These are phyloP conservation scores for Garrulus glandarius DNA, from an alignment of 2,797 vertebrate species.

Conservation along the genomic window DNA sequence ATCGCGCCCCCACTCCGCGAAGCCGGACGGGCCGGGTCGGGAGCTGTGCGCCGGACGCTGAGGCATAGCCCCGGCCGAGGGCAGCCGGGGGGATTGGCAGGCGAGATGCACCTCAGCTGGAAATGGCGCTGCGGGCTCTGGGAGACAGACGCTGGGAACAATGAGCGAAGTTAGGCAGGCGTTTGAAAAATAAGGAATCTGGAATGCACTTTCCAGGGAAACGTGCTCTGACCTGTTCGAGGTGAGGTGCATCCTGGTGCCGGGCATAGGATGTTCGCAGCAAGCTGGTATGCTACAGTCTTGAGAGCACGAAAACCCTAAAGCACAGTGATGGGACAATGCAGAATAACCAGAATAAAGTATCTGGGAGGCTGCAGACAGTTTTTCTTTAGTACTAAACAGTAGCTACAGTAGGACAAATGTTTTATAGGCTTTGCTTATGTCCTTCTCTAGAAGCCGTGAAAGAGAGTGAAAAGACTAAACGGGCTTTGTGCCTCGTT, in stretches of 20 bases:
- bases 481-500: neutral
- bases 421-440: neutral
- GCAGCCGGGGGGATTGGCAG: neutral
- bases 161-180: neutral
- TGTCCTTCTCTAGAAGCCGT: neutral
- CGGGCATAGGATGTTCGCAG: fast-evolving
- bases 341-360: neutral
- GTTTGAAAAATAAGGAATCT: fast-evolving
- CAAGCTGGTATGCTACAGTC: fast-evolving
- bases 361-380: neutral
- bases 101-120: neutral
- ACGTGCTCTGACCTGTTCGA: neutral
- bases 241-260: neutral
- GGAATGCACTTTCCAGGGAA: neutral
- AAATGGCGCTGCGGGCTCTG: neutral
- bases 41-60: neutral
- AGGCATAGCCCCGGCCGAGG: neutral
- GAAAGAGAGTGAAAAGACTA: neutral
- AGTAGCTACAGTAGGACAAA: neutral
- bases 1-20: too few species aligned
- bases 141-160: neutral
- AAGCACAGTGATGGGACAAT: fast-evolving
- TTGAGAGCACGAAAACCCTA: neutral
- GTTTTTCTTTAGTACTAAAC: neutral
- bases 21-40: neutral